Conservation (phyloP, 2,113 vertebrate genomes). For the Dendrocopos noguchii region DNA sequence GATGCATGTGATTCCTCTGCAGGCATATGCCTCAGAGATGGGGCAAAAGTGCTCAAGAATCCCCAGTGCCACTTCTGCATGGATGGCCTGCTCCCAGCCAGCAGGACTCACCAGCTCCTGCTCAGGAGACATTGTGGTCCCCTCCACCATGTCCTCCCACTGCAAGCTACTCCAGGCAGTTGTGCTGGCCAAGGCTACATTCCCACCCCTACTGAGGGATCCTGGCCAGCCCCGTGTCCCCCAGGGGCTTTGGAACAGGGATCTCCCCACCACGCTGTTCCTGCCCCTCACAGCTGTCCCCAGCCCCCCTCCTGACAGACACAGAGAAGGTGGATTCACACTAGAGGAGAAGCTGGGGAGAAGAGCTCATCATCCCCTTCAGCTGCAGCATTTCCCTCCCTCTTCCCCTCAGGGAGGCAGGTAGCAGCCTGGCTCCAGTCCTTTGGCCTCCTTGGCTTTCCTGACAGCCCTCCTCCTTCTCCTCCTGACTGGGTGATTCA, state of each 20-base stretch:
- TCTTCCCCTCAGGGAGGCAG: not conserved
- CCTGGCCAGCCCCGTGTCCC: fast-evolving
- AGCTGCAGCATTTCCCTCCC: not conserved
- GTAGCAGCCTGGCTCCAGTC: not conserved
- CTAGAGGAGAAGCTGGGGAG: not conserved
- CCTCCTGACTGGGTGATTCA: not conserved
- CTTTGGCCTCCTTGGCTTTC: not conserved
- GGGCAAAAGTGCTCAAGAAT: not conserved
- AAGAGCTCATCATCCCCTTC: not conserved
- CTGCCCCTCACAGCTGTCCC: not conserved
- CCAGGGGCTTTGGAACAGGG: not conserved
- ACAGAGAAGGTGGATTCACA: not conserved
- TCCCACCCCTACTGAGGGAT: no score
- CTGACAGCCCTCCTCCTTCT: not conserved
- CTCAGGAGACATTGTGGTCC: fast-evolving
- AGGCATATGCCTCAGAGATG: not conserved
- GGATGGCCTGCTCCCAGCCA: not conserved
- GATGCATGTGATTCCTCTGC: not conserved
- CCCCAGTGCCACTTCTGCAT: fast-evolving
- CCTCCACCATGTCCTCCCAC: fast-evolving
- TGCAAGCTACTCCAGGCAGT: not conserved
- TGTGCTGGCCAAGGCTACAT: fast-evolving
- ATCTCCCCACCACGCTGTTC: not conserved
- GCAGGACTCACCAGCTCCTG: not conserved
- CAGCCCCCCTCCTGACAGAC: not conserved